phyloP scores from a whole-genome alignment of 1,140 invertebrate genomes.

The Macrobrachium rosenbergii region DNA sequence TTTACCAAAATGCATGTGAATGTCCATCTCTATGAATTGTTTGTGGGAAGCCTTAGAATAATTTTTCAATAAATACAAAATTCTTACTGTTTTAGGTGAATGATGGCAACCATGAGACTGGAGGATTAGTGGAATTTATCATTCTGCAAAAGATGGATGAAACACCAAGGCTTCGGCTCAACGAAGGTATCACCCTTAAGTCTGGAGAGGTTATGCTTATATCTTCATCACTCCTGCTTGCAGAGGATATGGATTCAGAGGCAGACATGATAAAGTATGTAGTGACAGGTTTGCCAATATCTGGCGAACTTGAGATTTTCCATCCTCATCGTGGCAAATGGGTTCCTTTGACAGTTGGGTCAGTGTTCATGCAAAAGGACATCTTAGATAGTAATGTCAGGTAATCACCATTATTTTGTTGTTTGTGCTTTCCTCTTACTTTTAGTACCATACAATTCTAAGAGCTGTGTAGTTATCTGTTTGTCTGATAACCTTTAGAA shows the following conservation, averaged over 20 bases:
- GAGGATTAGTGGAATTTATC: conserved; percentile 63
- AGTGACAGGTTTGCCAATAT: conserved; percentile 42
- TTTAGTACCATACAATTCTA: background rate
- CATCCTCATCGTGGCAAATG: conserved; percentile 25
- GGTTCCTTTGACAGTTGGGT: conserved; percentile 37
- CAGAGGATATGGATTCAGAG: conserved; percentile 55
- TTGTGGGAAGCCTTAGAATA: background rate
- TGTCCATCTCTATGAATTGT: background rate
- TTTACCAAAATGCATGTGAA: background rate
- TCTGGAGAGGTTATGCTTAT: conserved; percentile 41
- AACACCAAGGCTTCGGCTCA: conserved; percentile 44
- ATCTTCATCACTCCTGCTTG: conserved; percentile 36
- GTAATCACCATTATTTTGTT: conserved; percentile 3
- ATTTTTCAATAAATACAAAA: background rate
- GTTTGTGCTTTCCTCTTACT: background rate
- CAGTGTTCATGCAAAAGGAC: conserved; percentile 51
- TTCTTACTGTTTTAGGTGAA: conserved; percentile 51
- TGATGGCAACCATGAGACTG: conserved; percentile 64
- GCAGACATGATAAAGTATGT: conserved; percentile 49
- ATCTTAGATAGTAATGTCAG: conserved; percentile 35
- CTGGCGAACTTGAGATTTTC: conserved; percentile 52
- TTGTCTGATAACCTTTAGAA: background rate
- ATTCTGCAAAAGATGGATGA: conserved; percentile 42
- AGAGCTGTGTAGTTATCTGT: background rate
- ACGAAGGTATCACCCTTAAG: conserved; percentile 40